Percentiles rank a stretch among this genome's conserved stretches.
Evolutionary conservation across 1,140 invertebrate genomes (phyloP).

Genomic region (Camponotus floridanus): DNA sequence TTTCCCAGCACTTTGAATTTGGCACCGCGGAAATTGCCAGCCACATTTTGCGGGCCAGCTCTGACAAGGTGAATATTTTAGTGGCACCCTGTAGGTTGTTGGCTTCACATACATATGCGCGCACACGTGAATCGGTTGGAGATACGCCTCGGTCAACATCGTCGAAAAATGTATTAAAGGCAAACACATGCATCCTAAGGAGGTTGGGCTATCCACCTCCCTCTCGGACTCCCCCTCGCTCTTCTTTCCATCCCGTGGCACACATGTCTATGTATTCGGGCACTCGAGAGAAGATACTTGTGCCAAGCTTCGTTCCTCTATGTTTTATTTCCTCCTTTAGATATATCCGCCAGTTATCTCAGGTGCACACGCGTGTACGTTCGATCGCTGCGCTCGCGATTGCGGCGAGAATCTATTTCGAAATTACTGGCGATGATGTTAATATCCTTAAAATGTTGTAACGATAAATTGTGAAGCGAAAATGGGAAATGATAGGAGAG

Average conservation of each 20-base stretch:
- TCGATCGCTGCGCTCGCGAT: slow-evolving; percentile 36
- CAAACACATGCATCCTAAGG: slow-evolving; percentile 80
- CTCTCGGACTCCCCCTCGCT: slow-evolving; percentile 20
- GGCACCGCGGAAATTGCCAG: slow-evolving; percentile 69
- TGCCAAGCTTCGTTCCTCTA: slow-evolving; percentile 62
- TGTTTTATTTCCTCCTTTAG: slow-evolving; percentile 66
- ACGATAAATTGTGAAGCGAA: neutral
- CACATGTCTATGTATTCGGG: slow-evolving; percentile 71
- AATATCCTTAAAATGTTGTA: slow-evolving; percentile 28
- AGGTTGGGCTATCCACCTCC: slow-evolving; percentile 61
- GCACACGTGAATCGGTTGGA: slow-evolving; percentile 67
- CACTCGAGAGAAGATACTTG: slow-evolving; percentile 68
- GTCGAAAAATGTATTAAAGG: slow-evolving; percentile 80
- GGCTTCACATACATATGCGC: slow-evolving; percentile 61
- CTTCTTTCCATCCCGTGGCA: slow-evolving; percentile 52
- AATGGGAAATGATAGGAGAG: neutral
- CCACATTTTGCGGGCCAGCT: slow-evolving; percentile 67
- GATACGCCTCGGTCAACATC: slow-evolving; percentile 78
- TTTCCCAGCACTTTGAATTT: slow-evolving; percentile 64
- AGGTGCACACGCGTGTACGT: slow-evolving; percentile 11
- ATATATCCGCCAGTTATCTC: slow-evolving; percentile 59
- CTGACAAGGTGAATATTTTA: slow-evolving; percentile 78
- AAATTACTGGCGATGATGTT: slow-evolving; percentile 36
- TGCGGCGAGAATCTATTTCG: slow-evolving; percentile 34
- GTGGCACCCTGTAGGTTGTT: slow-evolving; percentile 68